Conservation (phyloP, 2,113 vertebrate species). For the Embiotoca jacksoni region DNA sequence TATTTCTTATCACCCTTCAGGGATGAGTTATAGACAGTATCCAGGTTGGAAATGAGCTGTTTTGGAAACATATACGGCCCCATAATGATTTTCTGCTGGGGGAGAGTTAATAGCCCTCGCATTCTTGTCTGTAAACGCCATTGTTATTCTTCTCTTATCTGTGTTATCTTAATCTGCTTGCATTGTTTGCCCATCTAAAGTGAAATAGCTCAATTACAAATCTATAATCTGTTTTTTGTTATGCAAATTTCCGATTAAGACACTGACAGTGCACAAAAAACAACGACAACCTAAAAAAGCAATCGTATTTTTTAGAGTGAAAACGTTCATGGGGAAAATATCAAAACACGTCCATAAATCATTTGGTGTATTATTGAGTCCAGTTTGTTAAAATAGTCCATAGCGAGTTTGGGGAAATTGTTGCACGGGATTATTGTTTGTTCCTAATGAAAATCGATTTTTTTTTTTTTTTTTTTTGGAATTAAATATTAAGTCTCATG, state of each 20-base stretch:
- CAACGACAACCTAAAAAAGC: neutral
- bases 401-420: no score
- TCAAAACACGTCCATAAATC: no score
- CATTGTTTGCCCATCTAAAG: constrained; percentile 75
- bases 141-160: constrained; percentile 77
- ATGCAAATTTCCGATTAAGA: constrained; percentile 63
- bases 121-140: constrained; percentile 69
- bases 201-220: constrained; percentile 77
- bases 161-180: constrained; percentile 74
- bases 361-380: no score
- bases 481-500: no score
- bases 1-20: neutral
- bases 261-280: neutral
- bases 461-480: no score
- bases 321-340: no score
- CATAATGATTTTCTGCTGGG: constrained; percentile 33
- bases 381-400: no score
- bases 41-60: constrained; percentile 8
- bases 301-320: no score
- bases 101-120: constrained; percentile 37
- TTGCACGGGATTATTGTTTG: no score
- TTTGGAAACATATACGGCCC: constrained; percentile 22
- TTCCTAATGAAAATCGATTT: no score
- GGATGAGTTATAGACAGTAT: constrained; percentile 14
- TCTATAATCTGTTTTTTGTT: constrained; percentile 72